Conservation (phyloP, 2,888 invertebrate genomes). For the Acrobasis suavella region DNA sequence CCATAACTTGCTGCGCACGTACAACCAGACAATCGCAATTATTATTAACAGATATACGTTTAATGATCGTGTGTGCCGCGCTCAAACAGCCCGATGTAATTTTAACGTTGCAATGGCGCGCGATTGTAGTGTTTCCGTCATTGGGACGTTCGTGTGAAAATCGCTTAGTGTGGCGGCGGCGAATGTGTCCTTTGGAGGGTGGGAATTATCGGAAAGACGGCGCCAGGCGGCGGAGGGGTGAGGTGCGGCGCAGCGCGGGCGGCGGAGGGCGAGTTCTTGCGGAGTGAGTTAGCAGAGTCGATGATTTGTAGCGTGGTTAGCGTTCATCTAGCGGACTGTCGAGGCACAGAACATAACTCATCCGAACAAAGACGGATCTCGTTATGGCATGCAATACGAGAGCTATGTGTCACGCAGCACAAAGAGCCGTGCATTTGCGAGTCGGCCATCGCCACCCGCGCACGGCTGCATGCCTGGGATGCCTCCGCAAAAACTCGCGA, state of each 20-base stretch:
- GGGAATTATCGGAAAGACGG: constrained; percentile 60
- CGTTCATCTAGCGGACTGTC: constrained; percentile 62
- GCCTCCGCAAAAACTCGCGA: constrained; percentile 31
- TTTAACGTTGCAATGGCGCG: constrained; percentile 46
- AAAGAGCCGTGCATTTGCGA: constrained; percentile 39
- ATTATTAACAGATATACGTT: constrained; percentile 78
- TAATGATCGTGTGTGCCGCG: constrained; percentile 71
- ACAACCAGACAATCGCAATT: constrained; percentile 78
- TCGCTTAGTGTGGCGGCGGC: constrained; percentile 44
- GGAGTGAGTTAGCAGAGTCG: constrained; percentile 61
- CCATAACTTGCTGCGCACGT: constrained; percentile 74
- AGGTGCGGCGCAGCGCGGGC: constrained; percentile 34
- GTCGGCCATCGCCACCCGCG: constrained; percentile 35
- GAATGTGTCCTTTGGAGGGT: constrained; percentile 54
- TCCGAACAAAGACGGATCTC: constrained; percentile 59
- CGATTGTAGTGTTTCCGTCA: constrained; percentile 57
- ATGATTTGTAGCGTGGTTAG: constrained; percentile 73
- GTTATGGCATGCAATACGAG: constrained; percentile 38
- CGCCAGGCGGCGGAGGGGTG: constrained; percentile 33
- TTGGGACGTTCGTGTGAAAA: constrained; percentile 53
- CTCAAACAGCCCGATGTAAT: constrained; percentile 51
- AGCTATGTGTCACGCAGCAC: constrained; percentile 46
- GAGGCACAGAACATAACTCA: constrained; percentile 59
- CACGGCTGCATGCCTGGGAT: constrained; percentile 32
- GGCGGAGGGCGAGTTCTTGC: constrained; percentile 50